Evolutionary conservation across 2,113 vertebrate genomes (phyloP).

Genomic region (Aptenodytes patagonicus): DNA sequence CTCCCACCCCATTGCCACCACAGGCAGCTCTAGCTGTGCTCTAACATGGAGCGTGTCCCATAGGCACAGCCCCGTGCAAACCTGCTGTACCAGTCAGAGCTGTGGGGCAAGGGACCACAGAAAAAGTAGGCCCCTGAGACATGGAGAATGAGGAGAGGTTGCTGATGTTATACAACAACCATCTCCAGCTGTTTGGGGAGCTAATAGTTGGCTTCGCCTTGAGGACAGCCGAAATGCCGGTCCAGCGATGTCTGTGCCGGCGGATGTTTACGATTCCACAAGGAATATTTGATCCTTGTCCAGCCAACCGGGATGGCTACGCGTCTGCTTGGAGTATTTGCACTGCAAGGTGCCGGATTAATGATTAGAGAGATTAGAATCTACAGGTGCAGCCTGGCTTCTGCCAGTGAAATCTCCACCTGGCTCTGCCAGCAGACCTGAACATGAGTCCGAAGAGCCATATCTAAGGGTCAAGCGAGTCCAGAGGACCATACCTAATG

Average conservation of each 20-base stretch:
- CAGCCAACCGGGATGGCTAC: background rate
- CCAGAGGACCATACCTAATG: background rate
- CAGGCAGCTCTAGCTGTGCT: background rate
- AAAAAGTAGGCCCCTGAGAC: background rate
- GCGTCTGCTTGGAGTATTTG: background rate
- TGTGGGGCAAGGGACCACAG: background rate
- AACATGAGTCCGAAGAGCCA: background rate
- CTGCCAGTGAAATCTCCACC: background rate
- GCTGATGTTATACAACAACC: background rate
- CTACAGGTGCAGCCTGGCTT: background rate
- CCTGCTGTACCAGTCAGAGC: background rate
- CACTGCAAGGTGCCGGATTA: background rate
- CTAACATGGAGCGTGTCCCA: background rate
- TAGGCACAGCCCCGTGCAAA: background rate
- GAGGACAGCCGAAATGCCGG: background rate
- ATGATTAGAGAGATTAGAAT: background rate
- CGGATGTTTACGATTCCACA: conserved; percentile 12
- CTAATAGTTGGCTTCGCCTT: background rate
- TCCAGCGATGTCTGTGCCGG: background rate
- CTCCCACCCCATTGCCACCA: background rate
- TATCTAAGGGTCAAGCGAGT: background rate
- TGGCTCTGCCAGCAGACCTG: background rate
- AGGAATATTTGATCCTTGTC: conserved; percentile 2
- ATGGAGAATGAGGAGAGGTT: background rate
- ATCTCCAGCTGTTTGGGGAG: background rate